Base-by-base conservation (phyloP, 2,888 invertebrate genomes). In the Synergus itoensis region DNA sequence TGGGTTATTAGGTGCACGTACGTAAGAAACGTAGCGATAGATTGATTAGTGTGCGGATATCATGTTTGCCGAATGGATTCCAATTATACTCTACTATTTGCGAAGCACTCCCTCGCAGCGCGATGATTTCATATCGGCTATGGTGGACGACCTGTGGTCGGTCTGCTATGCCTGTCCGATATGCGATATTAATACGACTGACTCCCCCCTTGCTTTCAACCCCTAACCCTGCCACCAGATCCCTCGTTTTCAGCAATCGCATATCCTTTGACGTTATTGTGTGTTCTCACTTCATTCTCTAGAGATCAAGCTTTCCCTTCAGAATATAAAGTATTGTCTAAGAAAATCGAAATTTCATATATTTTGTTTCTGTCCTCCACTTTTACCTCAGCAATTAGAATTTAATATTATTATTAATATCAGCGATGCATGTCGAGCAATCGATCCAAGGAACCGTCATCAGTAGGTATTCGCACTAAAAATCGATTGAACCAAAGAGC, bases 51-150 rank as follows among this genome's bases (percentile, higher is more conserved):
- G 88, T 84, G 87, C 86, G 88, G 85, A 83, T 84, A 84, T 81
- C 86, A 86, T 89, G 90, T 90, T 90, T 89, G 89, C 88, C 86
- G 88, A 89, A 89, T 90, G 90, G 89, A 89, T 91, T 91, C 88
- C 91, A 91, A 91, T 91, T 90, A 91, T 89, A 88, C 87, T 85
- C 84, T 87, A 89, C 88, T 91, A 91, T 91, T 91, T 91, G 89
- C 91, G 83, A 87, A 91, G 91, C 91, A 90, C 91, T 91, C 89
- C 89, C 89, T 88, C 88, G 86, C 79, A 85, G 85, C 84, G 87
- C 88, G 88, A 90, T 90, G 89, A 89, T 90, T 90, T 90, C 88
- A 89, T 90, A 89, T 90, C 83, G 82, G 81, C 82, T 80, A 82
- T 83, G 83, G 81, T 82, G 81, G 82, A 81, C 78, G 76, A 81